Evolutionary conservation across 2,888 invertebrate genomes (phyloP).

Genomic region (Thereva nobilitata): DNA sequence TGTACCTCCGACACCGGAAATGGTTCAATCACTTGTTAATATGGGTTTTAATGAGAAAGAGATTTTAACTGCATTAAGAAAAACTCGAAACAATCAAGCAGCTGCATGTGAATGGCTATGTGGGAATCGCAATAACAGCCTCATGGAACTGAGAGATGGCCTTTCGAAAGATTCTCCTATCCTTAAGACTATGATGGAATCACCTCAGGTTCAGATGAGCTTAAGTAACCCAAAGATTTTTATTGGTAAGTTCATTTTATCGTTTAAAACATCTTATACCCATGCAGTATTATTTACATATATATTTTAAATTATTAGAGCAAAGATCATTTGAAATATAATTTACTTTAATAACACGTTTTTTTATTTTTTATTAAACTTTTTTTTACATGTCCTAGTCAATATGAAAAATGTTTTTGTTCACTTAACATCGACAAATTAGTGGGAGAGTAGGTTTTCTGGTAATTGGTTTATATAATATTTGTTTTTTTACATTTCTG

Average conservation of each 20-base stretch:
- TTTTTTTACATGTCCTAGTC: too few species aligned
- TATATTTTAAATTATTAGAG: too few species aligned
- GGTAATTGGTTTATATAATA: too few species aligned
- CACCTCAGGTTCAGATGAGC: slow-evolving; percentile 68
- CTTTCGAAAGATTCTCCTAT: slow-evolving; percentile 65
- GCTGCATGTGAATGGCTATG: slow-evolving; percentile 71
- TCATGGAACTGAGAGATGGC: slow-evolving; percentile 64
- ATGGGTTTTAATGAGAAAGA: slow-evolving; percentile 69
- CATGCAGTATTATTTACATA: too few species aligned
- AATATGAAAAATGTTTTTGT: too few species aligned
- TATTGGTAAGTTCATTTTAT: slow-evolving; percentile 58
- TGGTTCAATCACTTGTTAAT: slow-evolving; percentile 51
- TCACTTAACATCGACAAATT: too few species aligned
- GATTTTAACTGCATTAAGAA: slow-evolving; percentile 63
- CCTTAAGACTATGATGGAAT: slow-evolving; percentile 66
- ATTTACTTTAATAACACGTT: too few species aligned
- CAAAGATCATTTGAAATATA: too few species aligned
- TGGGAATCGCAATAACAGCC: slow-evolving; percentile 62
- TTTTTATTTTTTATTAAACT: too few species aligned
- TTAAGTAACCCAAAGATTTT: slow-evolving; percentile 68
- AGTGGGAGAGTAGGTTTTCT: too few species aligned
- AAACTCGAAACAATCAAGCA: slow-evolving; percentile 67
- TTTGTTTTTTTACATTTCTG: neutral
- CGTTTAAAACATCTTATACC: neutral
- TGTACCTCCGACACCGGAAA: slow-evolving; percentile 52